Percentiles rank a stretch among this genome's conserved stretches.
phyloP scores from a whole-genome alignment of 1,140 invertebrate genomes.

The Babylonia areolata region DNA sequence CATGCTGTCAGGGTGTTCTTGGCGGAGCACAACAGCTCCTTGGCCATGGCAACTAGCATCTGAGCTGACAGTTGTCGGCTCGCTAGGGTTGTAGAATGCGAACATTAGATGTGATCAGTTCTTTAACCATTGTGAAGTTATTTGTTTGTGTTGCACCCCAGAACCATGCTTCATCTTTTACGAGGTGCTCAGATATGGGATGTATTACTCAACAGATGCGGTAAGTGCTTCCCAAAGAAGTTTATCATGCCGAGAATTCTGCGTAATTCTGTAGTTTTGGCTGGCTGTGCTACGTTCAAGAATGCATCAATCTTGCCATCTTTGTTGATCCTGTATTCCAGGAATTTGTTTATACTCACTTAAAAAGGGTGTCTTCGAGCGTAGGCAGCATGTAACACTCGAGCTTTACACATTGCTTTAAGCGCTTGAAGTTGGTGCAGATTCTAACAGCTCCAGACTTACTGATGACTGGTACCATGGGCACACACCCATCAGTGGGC shows the following conservation, averaged over 20 bases:
- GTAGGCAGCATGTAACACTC: slow-evolving; percentile 34
- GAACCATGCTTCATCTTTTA: neutral
- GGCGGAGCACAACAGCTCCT: neutral
- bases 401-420: slow-evolving; percentile 32
- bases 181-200: neutral
- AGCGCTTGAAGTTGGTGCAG: slow-evolving; percentile 31
- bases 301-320: neutral
- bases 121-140: neutral
- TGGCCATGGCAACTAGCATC: neutral
- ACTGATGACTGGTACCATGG: slow-evolving; percentile 57
- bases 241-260: neutral
- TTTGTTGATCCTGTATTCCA: no score
- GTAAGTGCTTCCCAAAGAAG: neutral
- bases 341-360: no score
- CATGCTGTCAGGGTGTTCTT: neutral
- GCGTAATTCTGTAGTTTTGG: neutral
- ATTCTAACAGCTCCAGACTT: slow-evolving; percentile 63
- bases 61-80: neutral
- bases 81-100: neutral
- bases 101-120: neutral
- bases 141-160: neutral
- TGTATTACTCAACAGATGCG: neutral
- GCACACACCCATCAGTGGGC: slow-evolving; percentile 57
- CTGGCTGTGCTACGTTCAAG: neutral
- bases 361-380: neutral